Evolutionary conservation across 2,888 invertebrate genomes (phyloP).

Genomic region (Hirtodrosophila confusa): DNA sequence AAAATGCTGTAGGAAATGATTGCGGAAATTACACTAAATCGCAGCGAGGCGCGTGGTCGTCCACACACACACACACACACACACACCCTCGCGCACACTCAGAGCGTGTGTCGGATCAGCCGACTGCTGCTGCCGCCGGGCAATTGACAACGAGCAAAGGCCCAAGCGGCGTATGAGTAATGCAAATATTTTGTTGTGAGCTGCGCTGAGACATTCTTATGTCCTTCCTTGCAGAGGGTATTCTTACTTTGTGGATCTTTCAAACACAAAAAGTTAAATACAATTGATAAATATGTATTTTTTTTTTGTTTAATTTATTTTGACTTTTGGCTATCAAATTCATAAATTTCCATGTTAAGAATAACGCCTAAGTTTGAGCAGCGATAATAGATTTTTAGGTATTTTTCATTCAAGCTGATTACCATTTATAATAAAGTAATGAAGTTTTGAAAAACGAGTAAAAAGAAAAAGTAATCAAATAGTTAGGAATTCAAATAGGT

Average conservation of each 20-base stretch:
- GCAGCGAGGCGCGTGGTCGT: constrained; percentile 56
- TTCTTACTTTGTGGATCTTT: no score
- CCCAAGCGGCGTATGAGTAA: constrained; percentile 58
- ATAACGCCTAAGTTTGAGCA: no score
- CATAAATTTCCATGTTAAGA: no score
- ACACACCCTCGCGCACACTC: background rate
- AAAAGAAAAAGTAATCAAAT: no score
- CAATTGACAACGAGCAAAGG: constrained; percentile 22
- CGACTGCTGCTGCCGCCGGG: constrained; percentile 22
- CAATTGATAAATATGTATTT: no score
- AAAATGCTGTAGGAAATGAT: constrained; percentile 76
- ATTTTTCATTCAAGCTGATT: no score
- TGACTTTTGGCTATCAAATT: no score
- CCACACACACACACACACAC: constrained; percentile 17
- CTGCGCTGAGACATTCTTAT: constrained; percentile 36
- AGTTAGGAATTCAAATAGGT: no score
- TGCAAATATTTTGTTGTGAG: constrained; percentile 60
- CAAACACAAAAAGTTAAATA: no score
- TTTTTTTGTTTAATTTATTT: background rate
- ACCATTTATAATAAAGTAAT: no score
- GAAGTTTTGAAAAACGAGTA: no score
- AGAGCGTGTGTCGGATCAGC: constrained; percentile 12
- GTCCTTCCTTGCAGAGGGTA: constrained; percentile 5
- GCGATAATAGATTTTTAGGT: no score
- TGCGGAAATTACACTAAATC: constrained; percentile 78